Evolutionary conservation across 2,797 vertebrate genomes (phyloP).

Genomic region (Adrianichthys oophorus): DNA sequence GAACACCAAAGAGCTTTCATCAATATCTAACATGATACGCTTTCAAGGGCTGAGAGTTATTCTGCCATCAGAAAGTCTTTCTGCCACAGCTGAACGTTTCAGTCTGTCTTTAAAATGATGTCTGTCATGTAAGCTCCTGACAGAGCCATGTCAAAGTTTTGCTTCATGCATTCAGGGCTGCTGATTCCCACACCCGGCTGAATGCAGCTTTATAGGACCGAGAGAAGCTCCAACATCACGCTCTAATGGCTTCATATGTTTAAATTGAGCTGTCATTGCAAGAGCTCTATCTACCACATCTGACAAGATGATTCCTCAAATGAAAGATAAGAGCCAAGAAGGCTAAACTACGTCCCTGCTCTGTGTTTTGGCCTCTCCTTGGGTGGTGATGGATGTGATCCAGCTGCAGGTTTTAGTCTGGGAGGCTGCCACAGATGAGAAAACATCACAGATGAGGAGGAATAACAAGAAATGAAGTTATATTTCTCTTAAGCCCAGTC

Average conservation of each 20-base stretch:
- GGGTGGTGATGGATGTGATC: slow-evolving; percentile 44
- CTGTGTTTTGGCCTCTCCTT: slow-evolving; percentile 34
- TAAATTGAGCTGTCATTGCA: slow-evolving; percentile 52
- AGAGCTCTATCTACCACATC: slow-evolving; percentile 55
- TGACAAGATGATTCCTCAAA: slow-evolving; percentile 65
- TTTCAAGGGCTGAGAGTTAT: no score
- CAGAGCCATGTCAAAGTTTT: slow-evolving; percentile 49
- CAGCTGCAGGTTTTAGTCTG: slow-evolving; percentile 48
- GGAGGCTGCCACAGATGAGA: slow-evolving; percentile 13
- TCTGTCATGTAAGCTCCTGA: slow-evolving; percentile 68
- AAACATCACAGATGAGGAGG: slow-evolving; percentile 17
- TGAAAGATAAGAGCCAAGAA: slow-evolving; percentile 57
- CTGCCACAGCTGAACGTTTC: slow-evolving; percentile 26
- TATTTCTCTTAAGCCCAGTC: slow-evolving; percentile 5
- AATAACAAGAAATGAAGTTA: slow-evolving; percentile 26
- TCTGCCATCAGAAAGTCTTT: neutral
- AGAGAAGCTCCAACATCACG: slow-evolving; percentile 47
- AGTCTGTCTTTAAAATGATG: slow-evolving; percentile 47
- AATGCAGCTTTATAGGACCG: slow-evolving; percentile 47
- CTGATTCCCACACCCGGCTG: slow-evolving; percentile 36
- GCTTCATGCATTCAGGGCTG: slow-evolving; percentile 39
- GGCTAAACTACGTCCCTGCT: slow-evolving; percentile 52
- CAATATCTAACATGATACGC: slow-evolving; percentile 8
- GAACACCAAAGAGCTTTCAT: slow-evolving; percentile 31
- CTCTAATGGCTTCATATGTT: slow-evolving; percentile 63